Evolutionary conservation across 2,797 vertebrate genomes (phyloP).

Genomic region (Girardinus metallicus): DNA sequence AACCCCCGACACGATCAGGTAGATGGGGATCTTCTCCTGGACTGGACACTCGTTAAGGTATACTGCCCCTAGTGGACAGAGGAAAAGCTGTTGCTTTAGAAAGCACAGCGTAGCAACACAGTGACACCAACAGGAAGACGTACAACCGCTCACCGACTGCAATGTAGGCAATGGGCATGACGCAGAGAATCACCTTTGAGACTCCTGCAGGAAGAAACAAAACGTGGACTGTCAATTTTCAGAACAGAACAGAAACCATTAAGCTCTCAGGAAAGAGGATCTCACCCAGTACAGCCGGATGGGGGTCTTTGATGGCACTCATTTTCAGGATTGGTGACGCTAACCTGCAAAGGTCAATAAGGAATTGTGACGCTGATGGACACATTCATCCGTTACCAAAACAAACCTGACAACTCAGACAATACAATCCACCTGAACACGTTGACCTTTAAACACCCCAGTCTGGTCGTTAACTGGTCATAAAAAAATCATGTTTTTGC

Average conservation of each 20-base stretch:
- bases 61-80: conserved; percentile 56
- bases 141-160: conserved; percentile 69
- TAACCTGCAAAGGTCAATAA: conserved; percentile 21
- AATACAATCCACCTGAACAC: not conserved
- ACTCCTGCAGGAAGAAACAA: conserved; percentile 49
- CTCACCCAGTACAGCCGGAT: conserved; percentile 38
- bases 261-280: not conserved
- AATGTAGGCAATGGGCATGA: conserved; percentile 71
- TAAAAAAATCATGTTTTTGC: too few species aligned
- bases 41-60: conserved; percentile 75
- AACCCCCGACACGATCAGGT: conserved; percentile 75
- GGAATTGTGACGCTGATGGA: not conserved
- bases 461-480: too few species aligned
- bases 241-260: not conserved
- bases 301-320: conserved; percentile 10
- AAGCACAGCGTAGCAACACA: not conserved
- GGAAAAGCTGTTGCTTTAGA: not conserved
- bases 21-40: conserved; percentile 78
- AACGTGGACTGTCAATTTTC: not conserved
- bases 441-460: too few species aligned
- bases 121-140: too few species aligned
- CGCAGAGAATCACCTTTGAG: conserved; percentile 37
- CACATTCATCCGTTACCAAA: not conserved
- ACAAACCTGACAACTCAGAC: not conserved
- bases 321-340: conserved; percentile 25